Base-by-base conservation (phyloP, 2,888 invertebrate genomes). In the Drosophila kuntzei region DNA sequence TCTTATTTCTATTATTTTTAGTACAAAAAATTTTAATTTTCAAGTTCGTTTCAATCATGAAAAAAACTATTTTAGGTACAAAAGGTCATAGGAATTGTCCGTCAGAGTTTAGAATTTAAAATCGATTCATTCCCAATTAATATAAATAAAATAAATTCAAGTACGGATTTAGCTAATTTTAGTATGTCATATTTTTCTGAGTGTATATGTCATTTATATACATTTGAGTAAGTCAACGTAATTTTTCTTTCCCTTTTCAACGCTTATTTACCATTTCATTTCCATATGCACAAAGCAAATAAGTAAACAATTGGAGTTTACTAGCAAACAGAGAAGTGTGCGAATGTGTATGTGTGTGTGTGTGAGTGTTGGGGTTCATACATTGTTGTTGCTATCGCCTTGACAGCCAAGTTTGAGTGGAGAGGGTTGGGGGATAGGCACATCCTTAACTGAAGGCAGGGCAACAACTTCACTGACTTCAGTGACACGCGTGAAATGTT, bases 231-330 rank as follows among this genome's bases (percentile, higher is more conserved):
- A 83, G 87, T 82, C 86, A 82, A 82, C 87, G 79, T 80, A 82
- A 82, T 82, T 86, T 82, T 83, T 86, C 76, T 70, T 79, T 73
- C 69, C 80, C 71, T 65, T 54, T 69, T 43, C 66, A 76, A 64
- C 59, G 73, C 65, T 69, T 84, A 76, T 87, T 84, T 84, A 78
- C 80, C 86, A 85, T 84, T 84, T 82, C 78, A 87, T 87, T 83
- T 87, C 82, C 86, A 84, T 84, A 87, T 87, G 83, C 87, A 76
- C 72, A 87, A 78, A 76, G 83, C 80, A 82, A 82, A 82, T 86
- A 83, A 73, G 80, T 79, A 83, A 82, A 86, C 82, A 86, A 86
- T 71, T 69, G 73, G 49, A 64, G 72, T 76, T 79, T 73, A 64
- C 79, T 76, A 62, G 60, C 64, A 46, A 59, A 54, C 73, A 64